These are phyloP conservation scores for Bergia puertoricense DNA, from an alignment of 92 coral and sea anemone genomes.

Conservation along the genomic window DNA sequence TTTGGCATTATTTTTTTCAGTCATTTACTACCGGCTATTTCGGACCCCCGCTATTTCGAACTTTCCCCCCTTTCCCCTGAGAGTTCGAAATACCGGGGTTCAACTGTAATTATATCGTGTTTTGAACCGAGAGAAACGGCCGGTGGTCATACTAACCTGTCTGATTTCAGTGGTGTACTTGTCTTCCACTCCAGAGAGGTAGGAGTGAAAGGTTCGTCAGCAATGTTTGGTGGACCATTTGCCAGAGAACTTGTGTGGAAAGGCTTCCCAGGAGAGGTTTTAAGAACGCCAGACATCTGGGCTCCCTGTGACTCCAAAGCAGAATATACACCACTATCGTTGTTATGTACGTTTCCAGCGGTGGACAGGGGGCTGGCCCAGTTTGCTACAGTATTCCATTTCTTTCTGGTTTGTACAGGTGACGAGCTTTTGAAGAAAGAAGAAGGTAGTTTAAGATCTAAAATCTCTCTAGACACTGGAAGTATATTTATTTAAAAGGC, in stretches of 20 bases:
- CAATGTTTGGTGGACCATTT: not conserved
- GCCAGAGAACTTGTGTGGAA: not conserved
- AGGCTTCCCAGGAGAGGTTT: slow-evolving; percentile 1
- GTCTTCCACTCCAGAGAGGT: slow-evolving; percentile 22
- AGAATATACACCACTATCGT: slow-evolving; percentile 24
- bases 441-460: not conserved
- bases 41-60: too few relatives aligned
- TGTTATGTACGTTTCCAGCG: not conserved
- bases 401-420: not conserved
- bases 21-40: too few relatives aligned
- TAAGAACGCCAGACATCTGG: not conserved
- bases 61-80: too few relatives aligned
- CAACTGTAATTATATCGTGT: too few relatives aligned
- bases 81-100: too few relatives aligned
- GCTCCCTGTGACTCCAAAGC: slow-evolving; percentile 20
- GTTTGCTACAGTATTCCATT: slow-evolving; percentile 12
- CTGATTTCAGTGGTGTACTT: slow-evolving; percentile 19
- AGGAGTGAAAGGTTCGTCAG: not conserved
- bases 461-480: not conserved
- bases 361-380: not conserved
- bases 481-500: not conserved
- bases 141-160: slow-evolving; percentile 1
- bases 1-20: too few relatives aligned
- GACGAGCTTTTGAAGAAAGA: slow-evolving; percentile 15
- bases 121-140: too few relatives aligned